These are phyloP conservation scores for Drosophila kohkoa DNA, from an alignment of 1,140 invertebrate species.

Conservation along the genomic window DNA sequence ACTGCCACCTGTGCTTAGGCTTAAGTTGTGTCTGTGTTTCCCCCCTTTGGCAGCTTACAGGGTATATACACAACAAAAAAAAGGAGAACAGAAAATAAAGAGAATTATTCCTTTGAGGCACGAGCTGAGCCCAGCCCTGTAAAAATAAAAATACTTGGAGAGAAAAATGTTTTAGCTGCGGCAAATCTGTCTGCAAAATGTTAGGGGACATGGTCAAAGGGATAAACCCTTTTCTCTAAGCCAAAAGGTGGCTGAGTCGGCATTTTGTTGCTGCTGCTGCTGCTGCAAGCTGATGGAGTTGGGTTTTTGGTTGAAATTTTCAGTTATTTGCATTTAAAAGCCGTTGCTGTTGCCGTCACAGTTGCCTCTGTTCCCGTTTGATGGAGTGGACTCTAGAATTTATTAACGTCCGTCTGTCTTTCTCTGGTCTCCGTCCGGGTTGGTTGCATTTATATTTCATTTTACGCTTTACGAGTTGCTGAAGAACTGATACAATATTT, in stretches of 20 bases:
- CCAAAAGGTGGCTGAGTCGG: constrained; percentile 15
- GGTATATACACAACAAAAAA: constrained; percentile 19
- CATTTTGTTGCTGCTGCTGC: not conserved
- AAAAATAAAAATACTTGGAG: constrained; percentile 42
- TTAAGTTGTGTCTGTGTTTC: too few relatives aligned
- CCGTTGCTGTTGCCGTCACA: constrained; percentile 36
- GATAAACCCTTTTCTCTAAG: constrained; percentile 65
- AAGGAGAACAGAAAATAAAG: constrained; percentile 37
- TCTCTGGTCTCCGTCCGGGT: constrained; percentile 11
- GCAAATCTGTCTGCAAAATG: constrained; percentile 68
- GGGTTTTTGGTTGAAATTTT: constrained; percentile 71
- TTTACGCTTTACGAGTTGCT: constrained; percentile 71
- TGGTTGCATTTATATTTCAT: constrained; percentile 74
- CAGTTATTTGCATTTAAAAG: constrained; percentile 81
- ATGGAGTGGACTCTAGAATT: constrained; percentile 76
- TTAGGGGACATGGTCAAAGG: constrained; percentile 39
- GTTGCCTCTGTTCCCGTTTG: constrained; percentile 44
- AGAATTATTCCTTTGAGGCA: constrained; percentile 75
- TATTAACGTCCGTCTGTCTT: constrained; percentile 58
- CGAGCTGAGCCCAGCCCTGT: constrained; percentile 28
- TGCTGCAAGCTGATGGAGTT: constrained; percentile 40
- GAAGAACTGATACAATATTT: constrained; percentile 82
- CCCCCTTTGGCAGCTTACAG: constrained; percentile 1
- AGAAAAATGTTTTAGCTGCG: constrained; percentile 71
- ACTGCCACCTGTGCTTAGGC: too few relatives aligned